Base-by-base conservation (phyloP, 2,797 vertebrate genomes). In the Spea hammondii region DNA sequence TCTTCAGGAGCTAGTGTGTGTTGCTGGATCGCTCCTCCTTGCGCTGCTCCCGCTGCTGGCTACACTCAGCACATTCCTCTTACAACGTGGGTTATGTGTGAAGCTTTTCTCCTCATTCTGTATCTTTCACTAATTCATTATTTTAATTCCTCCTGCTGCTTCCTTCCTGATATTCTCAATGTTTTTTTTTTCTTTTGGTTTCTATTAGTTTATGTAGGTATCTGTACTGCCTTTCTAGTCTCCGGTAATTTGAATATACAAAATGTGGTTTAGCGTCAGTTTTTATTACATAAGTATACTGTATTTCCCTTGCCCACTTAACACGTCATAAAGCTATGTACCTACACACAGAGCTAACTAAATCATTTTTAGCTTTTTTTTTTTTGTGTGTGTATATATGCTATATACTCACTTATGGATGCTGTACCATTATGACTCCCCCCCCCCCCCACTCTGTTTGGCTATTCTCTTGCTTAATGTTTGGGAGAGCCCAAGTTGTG, bases 21-120 rank as follows among this genome's bases (percentile, higher is more conserved):
- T 60, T 50, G 65, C 77, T 71, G 65, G 57, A 72, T 83, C 81
- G 65, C 72, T 78, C 68, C 48, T 77, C 57, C 70, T 81, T 65
- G 72, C 69, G 14, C 70, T 77, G 79, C 79, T 82, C 79, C 65
- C 65, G 71, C 80, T 76, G 71, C 70, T 73, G 74, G 75, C 65
- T 74, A 69, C 75, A 82, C 69, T 11, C 65, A 64, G 80, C 57
- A 82, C 60, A 78, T 80, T 79, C 70, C 60, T 75, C 59, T 74
- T 59, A 17, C 54, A 65, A 6, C 53, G 51, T 74, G 7, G 17
- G 44, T 47, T 17, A 12, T 53, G 14, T 17, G 7, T 60, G 14
- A 17, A 32, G 4, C n/a, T 49, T 44, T 8, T 8, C n/a, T 46
- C 8, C 45, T 68, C 14, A 32, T 60, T 62, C 80, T 74, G 65